Evolutionary conservation across 2,113 vertebrate species (phyloP), one percentile per base, ranked within the genome.

Genomic region (Empidonax traillii): DNA sequence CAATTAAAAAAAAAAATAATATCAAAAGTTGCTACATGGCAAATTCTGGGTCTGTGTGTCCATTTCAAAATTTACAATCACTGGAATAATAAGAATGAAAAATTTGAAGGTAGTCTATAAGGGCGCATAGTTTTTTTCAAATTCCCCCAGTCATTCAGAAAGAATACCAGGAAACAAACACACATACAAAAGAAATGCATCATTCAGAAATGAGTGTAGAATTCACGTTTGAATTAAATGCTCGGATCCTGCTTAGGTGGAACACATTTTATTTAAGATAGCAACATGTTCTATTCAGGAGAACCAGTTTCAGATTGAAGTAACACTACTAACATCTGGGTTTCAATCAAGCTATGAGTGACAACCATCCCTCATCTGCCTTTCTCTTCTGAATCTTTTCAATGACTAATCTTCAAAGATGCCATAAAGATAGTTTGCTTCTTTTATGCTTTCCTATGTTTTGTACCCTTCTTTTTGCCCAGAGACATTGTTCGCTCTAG

Each of bases 401-500:
- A 39, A 4, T 35, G 10, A 13, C n/a, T 80, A 52, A 58, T 77
- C 24, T 74, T 55, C 28, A 59, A 12, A 67, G 33, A 67, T 53
- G 46, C 55, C 66, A 63, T 23, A 35, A 58, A 66, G 12, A 30
- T 7, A 28, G 6, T 17, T 63, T 51, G 43, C 9, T 35, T 85
- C 31, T 73, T 72, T 88, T 51, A 49, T 15, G 2, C 4, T 68
- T 2, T 51, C 24, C 46, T 44, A 35, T 21, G 11, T 9, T 71
- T 24, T 55, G 19, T 24, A 47, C 20, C 49, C 7, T 30, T 61
- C 12, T 28, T 81, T 88, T 41, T 61, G 22, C 16, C 33, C 33
- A 61, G 23, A 59, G 8, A 77, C 22, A 27, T 15, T 1, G 1
- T 59, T 81, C 46, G 4, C 23, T 71, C 33, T 59, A 0, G 35